These are phyloP conservation scores for Xiphias gladius DNA, from an alignment of 2,113 vertebrate species.

Conservation along the genomic window DNA sequence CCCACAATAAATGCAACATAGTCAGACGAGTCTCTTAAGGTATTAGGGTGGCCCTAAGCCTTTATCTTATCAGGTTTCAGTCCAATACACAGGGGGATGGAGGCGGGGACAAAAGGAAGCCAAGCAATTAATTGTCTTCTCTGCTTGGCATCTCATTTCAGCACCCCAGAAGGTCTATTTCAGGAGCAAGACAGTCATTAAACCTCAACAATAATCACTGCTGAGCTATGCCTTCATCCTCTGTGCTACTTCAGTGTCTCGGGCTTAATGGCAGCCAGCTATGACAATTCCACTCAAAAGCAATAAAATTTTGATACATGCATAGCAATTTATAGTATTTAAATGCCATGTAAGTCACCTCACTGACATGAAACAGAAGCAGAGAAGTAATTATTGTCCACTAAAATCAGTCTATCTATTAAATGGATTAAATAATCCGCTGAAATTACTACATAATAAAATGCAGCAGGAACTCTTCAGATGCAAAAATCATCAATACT, in stretches of 20 bases:
- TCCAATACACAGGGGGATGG: slow-evolving; percentile 71
- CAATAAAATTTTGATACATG: slow-evolving; percentile 66
- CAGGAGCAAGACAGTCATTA: slow-evolving; percentile 85
- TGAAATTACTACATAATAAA: slow-evolving; percentile 32
- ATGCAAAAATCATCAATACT: slow-evolving; percentile 22
- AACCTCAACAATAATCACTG: slow-evolving; percentile 85
- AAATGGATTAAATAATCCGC: slow-evolving; percentile 49
- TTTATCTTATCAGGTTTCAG: slow-evolving; percentile 82
- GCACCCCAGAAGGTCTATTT: slow-evolving; percentile 86
- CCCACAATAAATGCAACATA: slow-evolving; percentile 45
- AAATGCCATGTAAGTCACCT: slow-evolving; percentile 61
- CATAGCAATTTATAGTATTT: slow-evolving; percentile 53
- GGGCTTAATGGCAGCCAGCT: slow-evolving; percentile 69
- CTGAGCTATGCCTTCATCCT: slow-evolving; percentile 79
- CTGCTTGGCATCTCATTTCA: slow-evolving; percentile 86
- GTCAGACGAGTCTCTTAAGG: slow-evolving; percentile 63
- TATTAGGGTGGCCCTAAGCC: slow-evolving; percentile 79
- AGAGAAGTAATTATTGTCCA: slow-evolving; percentile 50
- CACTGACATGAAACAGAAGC: slow-evolving; percentile 54
- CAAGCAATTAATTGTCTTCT: slow-evolving; percentile 88
- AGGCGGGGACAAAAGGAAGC: slow-evolving; percentile 80
- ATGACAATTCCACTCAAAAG: slow-evolving; percentile 73
- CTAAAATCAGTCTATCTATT: slow-evolving; percentile 46
- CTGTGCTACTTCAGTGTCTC: slow-evolving; percentile 67
- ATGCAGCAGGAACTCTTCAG: slow-evolving; percentile 45